These are phyloP conservation scores for Phrynosoma platyrhinos DNA, from an alignment of 2,113 vertebrate genomes.

Conservation along the genomic window DNA sequence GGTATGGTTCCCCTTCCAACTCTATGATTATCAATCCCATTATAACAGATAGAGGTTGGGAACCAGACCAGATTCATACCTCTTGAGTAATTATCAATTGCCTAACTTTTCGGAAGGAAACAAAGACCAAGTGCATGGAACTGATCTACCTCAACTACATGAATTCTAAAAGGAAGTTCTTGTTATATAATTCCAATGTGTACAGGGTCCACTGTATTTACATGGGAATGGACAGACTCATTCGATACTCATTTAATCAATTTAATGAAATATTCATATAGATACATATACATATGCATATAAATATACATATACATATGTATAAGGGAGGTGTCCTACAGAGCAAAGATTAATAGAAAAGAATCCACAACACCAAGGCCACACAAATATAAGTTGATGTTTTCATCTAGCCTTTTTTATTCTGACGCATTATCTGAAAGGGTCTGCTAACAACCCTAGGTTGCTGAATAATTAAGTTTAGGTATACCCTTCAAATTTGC, in stretches of 20 bases:
- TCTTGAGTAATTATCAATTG: background rate
- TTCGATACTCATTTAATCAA: too few species aligned
- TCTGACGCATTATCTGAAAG: constrained; percentile 57
- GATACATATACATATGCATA: too few species aligned
- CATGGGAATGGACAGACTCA: too few species aligned
- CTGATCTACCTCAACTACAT: background rate
- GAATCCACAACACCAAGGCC: constrained; percentile 39
- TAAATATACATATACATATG: too few species aligned
- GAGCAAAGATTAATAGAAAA: constrained; percentile 47
- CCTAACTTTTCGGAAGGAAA: background rate
- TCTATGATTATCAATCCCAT: too few species aligned
- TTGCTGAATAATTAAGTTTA: constrained; percentile 79
- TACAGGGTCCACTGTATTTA: too few species aligned
- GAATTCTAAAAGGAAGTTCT: background rate
- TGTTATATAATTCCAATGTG: background rate
- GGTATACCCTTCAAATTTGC: constrained; percentile 66
- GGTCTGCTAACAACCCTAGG: constrained; percentile 70
- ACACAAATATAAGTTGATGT: constrained; percentile 62
- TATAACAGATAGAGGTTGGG: too few species aligned
- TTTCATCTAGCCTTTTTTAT: constrained; percentile 46
- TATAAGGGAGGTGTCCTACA: background rate
- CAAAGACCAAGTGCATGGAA: background rate
- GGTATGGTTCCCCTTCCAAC: too few species aligned
- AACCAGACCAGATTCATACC: too few species aligned
- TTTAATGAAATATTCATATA: too few species aligned